A percentile compares a stretch with the other conserved stretches of the same genome.
phyloP scores from a whole-genome alignment of 2,888 invertebrate genomes.

The Sarcophaga carnaria region DNA sequence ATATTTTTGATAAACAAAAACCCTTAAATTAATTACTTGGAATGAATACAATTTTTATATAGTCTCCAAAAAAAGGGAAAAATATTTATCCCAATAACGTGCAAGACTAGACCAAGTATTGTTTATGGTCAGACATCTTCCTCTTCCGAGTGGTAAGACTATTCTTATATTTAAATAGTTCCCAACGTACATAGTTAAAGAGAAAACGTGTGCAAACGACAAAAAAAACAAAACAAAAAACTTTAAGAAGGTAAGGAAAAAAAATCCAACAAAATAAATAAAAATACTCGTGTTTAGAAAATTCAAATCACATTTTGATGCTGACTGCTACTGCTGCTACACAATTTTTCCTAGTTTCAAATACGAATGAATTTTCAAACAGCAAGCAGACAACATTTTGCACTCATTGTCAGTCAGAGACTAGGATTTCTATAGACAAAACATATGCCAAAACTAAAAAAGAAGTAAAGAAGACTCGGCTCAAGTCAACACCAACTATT shows the following conservation, averaged over 20 bases:
- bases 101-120: slow-evolving; percentile 40
- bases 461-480: slow-evolving; percentile 37
- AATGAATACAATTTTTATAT: slow-evolving; percentile 8
- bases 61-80: not conserved
- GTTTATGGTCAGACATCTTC: slow-evolving; percentile 59
- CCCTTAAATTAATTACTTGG: not conserved
- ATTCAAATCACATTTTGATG: slow-evolving; percentile 70
- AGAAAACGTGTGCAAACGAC: slow-evolving; percentile 53
- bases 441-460: slow-evolving; percentile 52
- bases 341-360: slow-evolving; percentile 52
- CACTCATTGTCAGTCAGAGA: slow-evolving; percentile 69
- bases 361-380: slow-evolving; percentile 60
- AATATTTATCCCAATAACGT: slow-evolving; percentile 17
- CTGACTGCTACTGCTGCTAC: slow-evolving; percentile 59
- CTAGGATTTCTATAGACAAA: slow-evolving; percentile 57
- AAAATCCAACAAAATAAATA: slow-evolving; percentile 26
- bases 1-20: not conserved
- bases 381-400: slow-evolving; percentile 55
- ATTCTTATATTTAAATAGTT: slow-evolving; percentile 58
- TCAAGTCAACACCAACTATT: slow-evolving; percentile 33
- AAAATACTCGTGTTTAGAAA: slow-evolving; percentile 68
- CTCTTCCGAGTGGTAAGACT: slow-evolving; percentile 46
- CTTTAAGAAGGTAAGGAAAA: slow-evolving; percentile 44
- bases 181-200: slow-evolving; percentile 62
- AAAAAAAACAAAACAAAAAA: slow-evolving; percentile 17